Evolutionary conservation across 1,140 invertebrate species (phyloP).

Genomic region (Cherax destructor): DNA sequence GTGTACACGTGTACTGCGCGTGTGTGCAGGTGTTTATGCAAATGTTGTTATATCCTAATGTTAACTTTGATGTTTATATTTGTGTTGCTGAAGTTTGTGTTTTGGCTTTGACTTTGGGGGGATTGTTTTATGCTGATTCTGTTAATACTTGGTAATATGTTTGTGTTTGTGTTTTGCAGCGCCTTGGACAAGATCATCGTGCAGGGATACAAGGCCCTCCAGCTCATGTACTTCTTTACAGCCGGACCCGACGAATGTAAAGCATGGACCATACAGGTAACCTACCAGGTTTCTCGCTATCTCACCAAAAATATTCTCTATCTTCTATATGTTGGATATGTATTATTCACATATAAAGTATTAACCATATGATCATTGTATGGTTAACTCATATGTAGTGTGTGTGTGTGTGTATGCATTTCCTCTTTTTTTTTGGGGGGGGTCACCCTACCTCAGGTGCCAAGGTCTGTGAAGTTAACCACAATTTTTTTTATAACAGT

Average conservation of each 20-base stretch:
- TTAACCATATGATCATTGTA: background rate
- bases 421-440: background rate
- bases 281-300: conserved; percentile 3
- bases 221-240: conserved; percentile 98
- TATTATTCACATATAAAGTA: background rate
- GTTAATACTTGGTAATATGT: background rate
- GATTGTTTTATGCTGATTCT: background rate
- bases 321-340: background rate
- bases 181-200: conserved; percentile 97
- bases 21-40: no score
- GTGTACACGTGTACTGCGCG: background rate
- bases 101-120: no score
- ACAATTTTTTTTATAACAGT: no score
- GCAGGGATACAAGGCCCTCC: conserved; percentile 96
- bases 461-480: no score
- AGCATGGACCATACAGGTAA: conserved; percentile 98
- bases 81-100: no score
- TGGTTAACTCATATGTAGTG: no score
- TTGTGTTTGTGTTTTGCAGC: conserved; percentile 76
- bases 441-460: no score
- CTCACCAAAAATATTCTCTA: no score
- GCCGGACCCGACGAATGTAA: conserved; percentile 97
- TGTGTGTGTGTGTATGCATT: no score
- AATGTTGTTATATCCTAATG: no score
- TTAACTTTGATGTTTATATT: no score